Conservation (phyloP, 2,888 invertebrate species). For the Leucophenga maculata region DNA sequence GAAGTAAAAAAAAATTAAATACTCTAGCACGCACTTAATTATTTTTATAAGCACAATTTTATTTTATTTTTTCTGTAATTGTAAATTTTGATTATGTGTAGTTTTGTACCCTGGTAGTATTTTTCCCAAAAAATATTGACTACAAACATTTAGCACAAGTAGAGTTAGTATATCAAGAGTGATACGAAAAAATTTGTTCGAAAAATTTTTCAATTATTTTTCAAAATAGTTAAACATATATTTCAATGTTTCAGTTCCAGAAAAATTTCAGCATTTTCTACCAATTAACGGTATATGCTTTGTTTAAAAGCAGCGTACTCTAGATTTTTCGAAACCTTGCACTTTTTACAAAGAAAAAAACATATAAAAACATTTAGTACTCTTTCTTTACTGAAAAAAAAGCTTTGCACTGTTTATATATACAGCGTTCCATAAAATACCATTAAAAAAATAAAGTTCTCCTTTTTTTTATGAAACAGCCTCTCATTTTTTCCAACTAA, state of each 20-base stretch:
- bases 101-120: background rate
- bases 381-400: background rate
- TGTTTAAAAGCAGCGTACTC: too few relatives aligned
- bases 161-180: too few relatives aligned
- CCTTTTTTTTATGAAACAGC: too few relatives aligned
- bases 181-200: too few relatives aligned
- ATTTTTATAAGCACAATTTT: slow-evolving; percentile 5
- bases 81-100: slow-evolving; percentile 3
- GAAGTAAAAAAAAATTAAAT: slow-evolving; percentile 25
- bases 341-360: slow-evolving; percentile 7
- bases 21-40: slow-evolving; percentile 16
- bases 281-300: too few relatives aligned
- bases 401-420: slow-evolving; percentile 5
- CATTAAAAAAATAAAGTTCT: too few relatives aligned
- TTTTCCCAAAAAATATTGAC: background rate
- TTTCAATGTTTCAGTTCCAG: too few relatives aligned
- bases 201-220: too few relatives aligned
- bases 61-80: background rate
- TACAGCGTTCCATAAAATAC: background rate
- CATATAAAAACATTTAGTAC: slow-evolving; percentile 8
- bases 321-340: slow-evolving; percentile 2
- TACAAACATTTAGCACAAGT: too few relatives aligned
- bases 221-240: too few relatives aligned
- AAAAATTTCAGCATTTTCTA: too few relatives aligned
- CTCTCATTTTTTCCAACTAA: background rate